phyloP scores from a whole-genome alignment of 2,888 invertebrate species.

The Halictus quadricinctus region DNA sequence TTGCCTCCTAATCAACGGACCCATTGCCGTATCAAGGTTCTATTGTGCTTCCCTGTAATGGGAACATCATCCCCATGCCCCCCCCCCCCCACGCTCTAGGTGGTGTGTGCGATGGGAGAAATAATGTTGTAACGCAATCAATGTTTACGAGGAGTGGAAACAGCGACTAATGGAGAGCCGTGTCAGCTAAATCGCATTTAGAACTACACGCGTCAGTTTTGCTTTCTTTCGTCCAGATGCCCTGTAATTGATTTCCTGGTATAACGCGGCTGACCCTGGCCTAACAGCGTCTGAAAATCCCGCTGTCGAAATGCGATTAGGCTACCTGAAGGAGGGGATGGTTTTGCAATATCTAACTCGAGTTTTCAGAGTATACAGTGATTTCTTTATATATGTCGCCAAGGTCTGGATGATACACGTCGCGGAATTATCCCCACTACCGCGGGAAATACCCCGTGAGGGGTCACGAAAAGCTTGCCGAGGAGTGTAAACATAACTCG shows the following conservation, averaged over 20 bases:
- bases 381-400: too few relatives aligned
- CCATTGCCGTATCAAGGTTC: constrained; percentile 2
- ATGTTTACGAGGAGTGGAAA: constrained; percentile 5
- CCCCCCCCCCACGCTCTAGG: background rate
- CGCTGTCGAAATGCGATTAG: background rate
- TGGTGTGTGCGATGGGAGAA: background rate
- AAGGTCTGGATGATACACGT: too few relatives aligned
- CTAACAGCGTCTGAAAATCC: background rate
- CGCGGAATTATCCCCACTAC: too few relatives aligned
- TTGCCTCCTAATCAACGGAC: background rate
- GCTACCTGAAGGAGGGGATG: background rate
- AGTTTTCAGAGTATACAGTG: background rate
- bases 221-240: background rate
- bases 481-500: too few relatives aligned
- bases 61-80: background rate
- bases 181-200: constrained; percentile 7
- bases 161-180: constrained; percentile 7
- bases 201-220: constrained; percentile 2
- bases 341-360: background rate
- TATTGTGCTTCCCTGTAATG: background rate
- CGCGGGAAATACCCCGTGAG: too few relatives aligned
- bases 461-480: too few relatives aligned
- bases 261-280: background rate
- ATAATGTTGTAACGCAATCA: constrained; percentile 3
- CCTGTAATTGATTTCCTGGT: background rate